Base-by-base conservation (phyloP, 2,797 vertebrate species). In the Megaceryle alcyon region DNA sequence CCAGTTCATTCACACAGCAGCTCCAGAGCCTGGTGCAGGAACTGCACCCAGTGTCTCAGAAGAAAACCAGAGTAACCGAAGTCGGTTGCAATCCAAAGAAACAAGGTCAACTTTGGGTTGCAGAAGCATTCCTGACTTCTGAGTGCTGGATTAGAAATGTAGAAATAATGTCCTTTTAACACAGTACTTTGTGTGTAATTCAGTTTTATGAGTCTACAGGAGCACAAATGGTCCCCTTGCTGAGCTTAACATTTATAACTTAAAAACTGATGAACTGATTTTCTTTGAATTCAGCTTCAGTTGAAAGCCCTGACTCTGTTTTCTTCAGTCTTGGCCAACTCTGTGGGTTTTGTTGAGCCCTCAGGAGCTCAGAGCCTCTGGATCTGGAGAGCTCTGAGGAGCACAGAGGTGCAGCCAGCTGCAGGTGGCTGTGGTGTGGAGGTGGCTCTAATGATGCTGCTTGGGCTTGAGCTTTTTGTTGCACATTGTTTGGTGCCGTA, bases 11-110 rank as follows among this genome's bases (percentile, higher is more conserved):
- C 35, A 7, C 21, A 17, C 77, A 43, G 65, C 63, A 69, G 61
- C 23, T 69, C 33, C 66, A 64, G 81, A 78, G 49, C n/a, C 26
- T 65, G 4, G 28, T 0, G 3, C 23, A 0, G 35, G 49, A 43
- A 6, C 56, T 82, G 71, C 12, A 9, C 53, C 5, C 0, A 0
- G 35, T 37, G 76, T 11, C 56, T 66, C 0, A 0, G 12, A 19
- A 48, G 51, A 92, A 56, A 82, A 60, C 20, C 43, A 14, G 35
- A 5, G 33, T 56, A 39, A 82, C 44, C 4, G 2, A 6, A 53
- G 41, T 25, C 44, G 75, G 69, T 49, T 0, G 0, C 72, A 68
- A 46, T 12, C 53, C 44, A 71, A 20, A 43, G 51, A 56, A 72
- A 49, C 14, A 70, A 89, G 54, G 78, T 85, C n/a, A 56, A 44